Base-by-base conservation (phyloP, 2,113 vertebrate genomes). In the Elephantulus edwardii region DNA sequence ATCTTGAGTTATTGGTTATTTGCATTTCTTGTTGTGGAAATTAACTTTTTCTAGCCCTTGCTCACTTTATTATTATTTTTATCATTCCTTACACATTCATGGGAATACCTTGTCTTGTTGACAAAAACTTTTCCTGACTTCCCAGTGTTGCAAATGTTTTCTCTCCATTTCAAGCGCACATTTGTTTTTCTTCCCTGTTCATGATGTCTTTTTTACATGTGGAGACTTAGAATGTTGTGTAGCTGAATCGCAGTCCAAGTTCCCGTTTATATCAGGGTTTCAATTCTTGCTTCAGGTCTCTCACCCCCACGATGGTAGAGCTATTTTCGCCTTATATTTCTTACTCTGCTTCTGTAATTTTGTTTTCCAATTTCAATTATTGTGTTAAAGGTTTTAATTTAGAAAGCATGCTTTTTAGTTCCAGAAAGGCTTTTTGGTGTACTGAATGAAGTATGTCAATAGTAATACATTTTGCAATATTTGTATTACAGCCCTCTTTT, bases 281-380 rank as follows among this genome's bases (percentile, higher is more conserved):
- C 30, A 72, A 72, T 30, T 46, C 40, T 93, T 88, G n/a, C 56
- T 85, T 92, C 12, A 83, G 9, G 2, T 50, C 42, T 89, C 28
- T 13, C 30, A 7, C 5, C 20, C 5, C n/a, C 30, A 17, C 56
- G 60, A 54, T 68, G 60, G 35, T 33, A 35, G 50, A 7, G 6
- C 11, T 66, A 77, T 71, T 66, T n/a, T 85, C 30, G 60, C 50
- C 6, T 46, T 38, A 0, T 60, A 30, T 50, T 40, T 75, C 24
- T 83, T 72, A 80, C 6, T 76, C 8, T 79, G 33, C 44, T 77
- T 72, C 42, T 83, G 0, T 80, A 48, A 42, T 86, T 92, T 84
- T 72, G 42, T 71, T 86, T 88, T 66, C 89, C 28, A 38, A 86
- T 71, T 94, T 76, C 16, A 76, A 35, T 83, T 86, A 42, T 83